These are phyloP conservation scores for Colletes gigas DNA, from an alignment of 1,140 invertebrate genomes.

Conservation along the genomic window DNA sequence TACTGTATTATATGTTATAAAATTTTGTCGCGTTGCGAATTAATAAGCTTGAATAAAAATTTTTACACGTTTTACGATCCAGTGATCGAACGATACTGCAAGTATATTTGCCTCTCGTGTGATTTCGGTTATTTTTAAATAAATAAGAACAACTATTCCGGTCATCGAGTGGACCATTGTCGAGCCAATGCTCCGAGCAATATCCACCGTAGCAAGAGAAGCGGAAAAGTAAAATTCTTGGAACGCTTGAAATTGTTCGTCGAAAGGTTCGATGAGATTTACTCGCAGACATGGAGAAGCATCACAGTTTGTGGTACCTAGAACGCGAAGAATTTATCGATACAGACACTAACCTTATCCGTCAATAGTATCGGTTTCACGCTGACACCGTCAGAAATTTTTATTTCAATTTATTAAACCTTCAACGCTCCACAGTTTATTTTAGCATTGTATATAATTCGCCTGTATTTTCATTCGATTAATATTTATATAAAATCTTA, in stretches of 20 bases:
- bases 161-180: background rate
- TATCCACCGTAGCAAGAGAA: background rate
- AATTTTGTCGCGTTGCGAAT: no score
- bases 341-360: background rate
- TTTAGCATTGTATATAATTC: no score
- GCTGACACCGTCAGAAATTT: background rate
- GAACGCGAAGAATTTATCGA: slow-evolving; percentile 19
- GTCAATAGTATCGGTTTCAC: background rate
- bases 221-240: slow-evolving; percentile 30
- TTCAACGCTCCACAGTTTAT: background rate
- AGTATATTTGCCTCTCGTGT: background rate
- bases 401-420: background rate
- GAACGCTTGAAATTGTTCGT: slow-evolving; percentile 28
- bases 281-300: background rate
- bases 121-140: no score
- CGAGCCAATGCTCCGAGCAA: background rate
- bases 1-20: background rate
- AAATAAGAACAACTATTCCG: background rate
- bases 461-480: no score
- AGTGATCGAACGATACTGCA: background rate
- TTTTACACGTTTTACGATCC: no score
- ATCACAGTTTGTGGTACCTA: slow-evolving; percentile 2
- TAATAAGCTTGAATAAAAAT: no score
- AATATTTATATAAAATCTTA: no score
- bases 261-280: slow-evolving; percentile 9